These are phyloP conservation scores for Scrobipalpa atriplicella DNA, from an alignment of 2,888 invertebrate species.

Conservation along the genomic window DNA sequence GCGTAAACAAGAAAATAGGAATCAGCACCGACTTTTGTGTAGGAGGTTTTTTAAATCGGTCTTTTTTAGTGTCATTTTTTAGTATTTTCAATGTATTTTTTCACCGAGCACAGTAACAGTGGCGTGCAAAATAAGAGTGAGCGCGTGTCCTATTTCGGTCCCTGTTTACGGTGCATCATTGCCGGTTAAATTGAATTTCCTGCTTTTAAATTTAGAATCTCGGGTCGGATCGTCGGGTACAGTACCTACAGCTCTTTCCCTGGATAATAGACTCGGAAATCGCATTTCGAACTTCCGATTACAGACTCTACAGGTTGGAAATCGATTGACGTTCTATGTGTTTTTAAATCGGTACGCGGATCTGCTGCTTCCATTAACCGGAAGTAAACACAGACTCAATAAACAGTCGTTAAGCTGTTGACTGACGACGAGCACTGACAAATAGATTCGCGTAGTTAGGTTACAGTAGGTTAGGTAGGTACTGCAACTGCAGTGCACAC, in stretches of 20 bases:
- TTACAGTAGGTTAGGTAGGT: no score
- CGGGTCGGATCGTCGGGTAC: conserved; percentile 42
- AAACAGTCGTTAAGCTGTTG: conserved; percentile 14
- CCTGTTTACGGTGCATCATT: conserved; percentile 75
- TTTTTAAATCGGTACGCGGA: no score
- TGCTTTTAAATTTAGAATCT: conserved; percentile 73
- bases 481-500: not conserved
- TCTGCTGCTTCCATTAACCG: not conserved
- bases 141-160: conserved; percentile 72
- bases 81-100: conserved; percentile 36
- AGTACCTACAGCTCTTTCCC: not conserved
- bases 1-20: conserved; percentile 41
- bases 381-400: conserved; percentile 20
- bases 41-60: conserved; percentile 56
- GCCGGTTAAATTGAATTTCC: conserved; percentile 78
- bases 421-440: conserved; percentile 8
- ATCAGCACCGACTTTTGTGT: conserved; percentile 48
- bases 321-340: not conserved
- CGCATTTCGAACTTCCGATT: not conserved
- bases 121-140: conserved; percentile 69
- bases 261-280: conserved; percentile 9
- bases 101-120: conserved; percentile 40
- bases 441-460: conserved; percentile 7
- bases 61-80: conserved; percentile 61
- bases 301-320: not conserved